phyloP scores from a whole-genome alignment of 2,888 invertebrate genomes.

The Parnassius orleans region DNA sequence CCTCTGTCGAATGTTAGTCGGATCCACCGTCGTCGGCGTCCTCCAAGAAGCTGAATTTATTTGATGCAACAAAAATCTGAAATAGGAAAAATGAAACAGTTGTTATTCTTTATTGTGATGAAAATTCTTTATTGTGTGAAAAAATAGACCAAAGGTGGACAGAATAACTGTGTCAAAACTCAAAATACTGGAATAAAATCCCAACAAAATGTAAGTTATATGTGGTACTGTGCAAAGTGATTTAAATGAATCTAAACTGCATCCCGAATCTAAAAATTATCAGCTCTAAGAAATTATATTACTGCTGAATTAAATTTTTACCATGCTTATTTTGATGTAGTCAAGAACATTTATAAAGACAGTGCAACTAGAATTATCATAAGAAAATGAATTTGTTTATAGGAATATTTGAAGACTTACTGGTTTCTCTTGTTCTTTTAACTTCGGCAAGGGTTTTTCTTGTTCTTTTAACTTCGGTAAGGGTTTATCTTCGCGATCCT shows the following conservation, averaged over 20 bases:
- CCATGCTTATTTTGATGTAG: background rate
- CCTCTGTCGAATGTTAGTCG: conserved; percentile 53
- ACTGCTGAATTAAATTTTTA: background rate
- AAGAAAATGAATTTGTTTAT: background rate
- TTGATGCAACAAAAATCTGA: conserved; percentile 87
- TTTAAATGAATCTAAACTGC: no score
- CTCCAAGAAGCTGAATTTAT: conserved; percentile 88
- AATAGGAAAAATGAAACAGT: conserved; percentile 43
- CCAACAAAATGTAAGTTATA: no score
- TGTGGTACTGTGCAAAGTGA: no score
- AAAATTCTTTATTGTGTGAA: no score
- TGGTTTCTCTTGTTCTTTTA: conserved; percentile 87
- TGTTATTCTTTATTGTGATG: background rate
- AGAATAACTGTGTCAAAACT: no score
- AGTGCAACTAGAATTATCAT: no score
- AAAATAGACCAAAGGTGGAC: no score
- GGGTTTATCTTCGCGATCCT: conserved; percentile 55
- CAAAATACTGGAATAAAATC: no score
- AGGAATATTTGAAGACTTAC: conserved; percentile 63
- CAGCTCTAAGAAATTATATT: no score
- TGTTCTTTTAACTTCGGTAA: conserved; percentile 88
- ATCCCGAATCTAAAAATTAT: no score
- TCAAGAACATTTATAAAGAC: background rate
- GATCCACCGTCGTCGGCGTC: conserved; percentile 82
- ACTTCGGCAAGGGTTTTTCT: conserved; percentile 83